Evolutionary conservation across 2,888 invertebrate genomes (phyloP).

Genomic region (Dermolepida albohirtum): DNA sequence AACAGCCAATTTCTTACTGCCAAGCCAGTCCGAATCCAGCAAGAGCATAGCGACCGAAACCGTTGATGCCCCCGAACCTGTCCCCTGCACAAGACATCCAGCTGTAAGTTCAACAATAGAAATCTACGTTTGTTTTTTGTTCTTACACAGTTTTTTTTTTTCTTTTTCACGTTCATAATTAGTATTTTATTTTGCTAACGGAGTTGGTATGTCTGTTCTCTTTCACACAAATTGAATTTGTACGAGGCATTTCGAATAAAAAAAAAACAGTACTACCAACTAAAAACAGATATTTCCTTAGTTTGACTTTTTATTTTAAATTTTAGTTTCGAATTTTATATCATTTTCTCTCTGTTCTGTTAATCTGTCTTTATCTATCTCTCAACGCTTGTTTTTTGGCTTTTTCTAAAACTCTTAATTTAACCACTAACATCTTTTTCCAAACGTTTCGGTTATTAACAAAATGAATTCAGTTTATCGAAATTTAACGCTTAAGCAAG

Average conservation of each 20-base stretch:
- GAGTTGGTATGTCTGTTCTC: background rate
- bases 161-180: constrained; percentile 26
- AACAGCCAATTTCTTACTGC: constrained; percentile 90
- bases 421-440: constrained; percentile 6
- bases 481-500: constrained; percentile 42
- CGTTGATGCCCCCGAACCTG: constrained; percentile 12
- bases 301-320: constrained; percentile 6
- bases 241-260: no score
- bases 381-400: constrained; percentile 9
- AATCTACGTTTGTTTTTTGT: constrained; percentile 18
- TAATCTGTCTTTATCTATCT: constrained; percentile 6
- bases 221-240: no score
- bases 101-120: constrained; percentile 30
- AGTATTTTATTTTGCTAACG: constrained; percentile 38
- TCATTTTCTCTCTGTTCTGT: constrained; percentile 6
- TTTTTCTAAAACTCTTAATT: background rate
- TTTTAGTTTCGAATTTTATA: background rate
- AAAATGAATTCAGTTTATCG: constrained; percentile 40
- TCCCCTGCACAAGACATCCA: constrained; percentile 16
- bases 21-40: constrained; percentile 69
- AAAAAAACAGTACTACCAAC: constrained; percentile 1
- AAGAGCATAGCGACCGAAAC: constrained; percentile 51
- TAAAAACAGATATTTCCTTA: constrained; percentile 1
- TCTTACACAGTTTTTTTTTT: constrained; percentile 41
- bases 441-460: no score